These are phyloP conservation scores for Callimorpha dominula DNA, from an alignment of 2,888 invertebrate species.

Conservation along the genomic window DNA sequence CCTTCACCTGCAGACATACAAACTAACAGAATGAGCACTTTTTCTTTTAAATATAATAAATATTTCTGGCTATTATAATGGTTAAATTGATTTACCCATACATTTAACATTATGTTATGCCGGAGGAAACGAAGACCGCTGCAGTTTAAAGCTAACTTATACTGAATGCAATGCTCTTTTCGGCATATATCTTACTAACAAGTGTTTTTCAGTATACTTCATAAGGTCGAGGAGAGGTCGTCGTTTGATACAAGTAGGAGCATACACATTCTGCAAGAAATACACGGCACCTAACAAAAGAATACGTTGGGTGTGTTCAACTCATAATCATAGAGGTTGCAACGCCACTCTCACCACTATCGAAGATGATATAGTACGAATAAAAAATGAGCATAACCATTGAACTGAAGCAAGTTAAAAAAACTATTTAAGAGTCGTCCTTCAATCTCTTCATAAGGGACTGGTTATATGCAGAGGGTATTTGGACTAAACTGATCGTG, in stretches of 20 bases:
- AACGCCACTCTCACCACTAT: slow-evolving; percentile 51
- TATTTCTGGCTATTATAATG: too few relatives aligned
- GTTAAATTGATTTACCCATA: not conserved
- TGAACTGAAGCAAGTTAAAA: not conserved
- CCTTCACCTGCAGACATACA: not conserved
- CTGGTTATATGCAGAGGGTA: not conserved
- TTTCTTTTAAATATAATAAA: not conserved
- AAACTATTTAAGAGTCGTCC: not conserved
- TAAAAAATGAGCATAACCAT: slow-evolving; percentile 23
- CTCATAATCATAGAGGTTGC: slow-evolving; percentile 22
- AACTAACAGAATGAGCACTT: not conserved
- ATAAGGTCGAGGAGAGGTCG: slow-evolving; percentile 17
- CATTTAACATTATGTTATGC: not conserved
- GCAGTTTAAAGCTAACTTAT: not conserved
- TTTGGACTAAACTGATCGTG: not conserved
- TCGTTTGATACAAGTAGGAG: slow-evolving; percentile 8
- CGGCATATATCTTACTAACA: not conserved
- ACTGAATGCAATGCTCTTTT: not conserved
- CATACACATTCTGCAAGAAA: slow-evolving; percentile 24
- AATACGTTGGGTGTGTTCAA: slow-evolving; percentile 27
- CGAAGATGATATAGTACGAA: slow-evolving; percentile 7
- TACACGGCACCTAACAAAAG: not conserved
- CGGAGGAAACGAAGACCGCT: too few relatives aligned
- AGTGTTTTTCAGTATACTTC: slow-evolving; percentile 17
- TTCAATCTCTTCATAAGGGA: not conserved